Evolutionary conservation across 2,888 invertebrate species (phyloP).

Genomic region (Malthinus flaveolus): DNA sequence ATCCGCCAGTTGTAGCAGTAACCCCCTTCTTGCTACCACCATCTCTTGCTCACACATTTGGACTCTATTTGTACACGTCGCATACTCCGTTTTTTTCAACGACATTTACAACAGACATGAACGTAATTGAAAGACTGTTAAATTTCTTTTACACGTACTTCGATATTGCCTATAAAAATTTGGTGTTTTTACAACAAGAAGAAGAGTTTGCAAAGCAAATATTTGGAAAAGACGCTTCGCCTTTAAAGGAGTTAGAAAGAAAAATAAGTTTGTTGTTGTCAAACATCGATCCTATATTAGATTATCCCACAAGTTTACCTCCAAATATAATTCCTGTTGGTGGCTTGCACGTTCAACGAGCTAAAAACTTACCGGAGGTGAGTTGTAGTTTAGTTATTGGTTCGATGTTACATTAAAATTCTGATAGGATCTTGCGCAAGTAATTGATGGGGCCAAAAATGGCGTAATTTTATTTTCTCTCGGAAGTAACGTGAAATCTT

Average conservation of each 20-base stretch:
- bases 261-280: slow-evolving; percentile 41
- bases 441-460: slow-evolving; percentile 44
- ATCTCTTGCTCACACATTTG: slow-evolving; percentile 34
- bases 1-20: slow-evolving; percentile 32
- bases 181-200: slow-evolving; percentile 26
- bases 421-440: slow-evolving; percentile 41
- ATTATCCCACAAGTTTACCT: slow-evolving; percentile 42
- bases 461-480: slow-evolving; percentile 50
- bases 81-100: slow-evolving; percentile 38
- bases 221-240: slow-evolving; percentile 38
- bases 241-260: slow-evolving; percentile 36
- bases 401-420: not conserved
- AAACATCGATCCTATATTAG: slow-evolving; percentile 42
- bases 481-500: slow-evolving; percentile 47
- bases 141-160: slow-evolving; percentile 30
- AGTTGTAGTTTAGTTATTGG: slow-evolving; percentile 10
- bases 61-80: slow-evolving; percentile 35
- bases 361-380: slow-evolving; percentile 41
- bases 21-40: slow-evolving; percentile 26
- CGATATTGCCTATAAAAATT: slow-evolving; percentile 22
- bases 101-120: slow-evolving; percentile 34
- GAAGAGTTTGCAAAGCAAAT: slow-evolving; percentile 31
- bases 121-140: slow-evolving; percentile 33
- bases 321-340: slow-evolving; percentile 50
- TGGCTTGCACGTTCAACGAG: slow-evolving; percentile 43